Conservation (phyloP, 1,140 invertebrate species). For the Maconellicoccus hirsutus region DNA sequence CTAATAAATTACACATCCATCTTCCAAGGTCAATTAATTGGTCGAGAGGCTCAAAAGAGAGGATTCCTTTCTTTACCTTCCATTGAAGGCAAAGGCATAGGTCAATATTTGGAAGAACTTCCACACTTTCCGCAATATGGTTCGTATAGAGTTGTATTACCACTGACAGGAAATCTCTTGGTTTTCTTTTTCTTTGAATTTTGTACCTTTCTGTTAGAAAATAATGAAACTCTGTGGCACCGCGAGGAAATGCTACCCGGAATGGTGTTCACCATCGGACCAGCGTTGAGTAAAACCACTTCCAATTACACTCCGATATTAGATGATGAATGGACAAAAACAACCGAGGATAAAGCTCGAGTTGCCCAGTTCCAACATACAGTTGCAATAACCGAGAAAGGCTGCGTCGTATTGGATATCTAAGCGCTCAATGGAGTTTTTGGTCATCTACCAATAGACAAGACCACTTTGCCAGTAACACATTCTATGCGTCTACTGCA, state of each 20-base stretch:
- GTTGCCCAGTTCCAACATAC: conserved; percentile 88
- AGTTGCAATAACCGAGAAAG: conserved; percentile 63
- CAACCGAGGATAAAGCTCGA: conserved; percentile 62
- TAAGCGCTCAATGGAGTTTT: too few species aligned
- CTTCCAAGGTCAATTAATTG: not conserved
- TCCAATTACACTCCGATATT: conserved; percentile 48
- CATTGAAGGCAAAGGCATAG: conserved; percentile 88
- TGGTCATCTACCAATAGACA: too few species aligned
- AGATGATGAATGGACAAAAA: conserved; percentile 79
- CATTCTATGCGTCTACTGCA: too few species aligned
- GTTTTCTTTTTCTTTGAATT: too few species aligned
- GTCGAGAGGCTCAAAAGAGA: conserved; percentile 26
- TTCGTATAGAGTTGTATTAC: conserved; percentile 26
- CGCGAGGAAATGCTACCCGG: conserved; percentile 64
- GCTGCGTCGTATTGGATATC: too few species aligned
- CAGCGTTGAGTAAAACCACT: conserved; percentile 64
- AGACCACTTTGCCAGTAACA: too few species aligned
- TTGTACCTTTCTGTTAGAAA: too few species aligned
- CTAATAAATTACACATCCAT: too few species aligned
- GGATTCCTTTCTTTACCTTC: conserved; percentile 58
- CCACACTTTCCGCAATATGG: conserved; percentile 69
- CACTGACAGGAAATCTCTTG: too few species aligned
- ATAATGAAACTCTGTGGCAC: too few species aligned
- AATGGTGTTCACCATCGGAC: conserved; percentile 92
- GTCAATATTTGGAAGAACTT: conserved; percentile 78